Conservation (phyloP, 2,113 vertebrate species). For the Phoxinus phoxinus region DNA sequence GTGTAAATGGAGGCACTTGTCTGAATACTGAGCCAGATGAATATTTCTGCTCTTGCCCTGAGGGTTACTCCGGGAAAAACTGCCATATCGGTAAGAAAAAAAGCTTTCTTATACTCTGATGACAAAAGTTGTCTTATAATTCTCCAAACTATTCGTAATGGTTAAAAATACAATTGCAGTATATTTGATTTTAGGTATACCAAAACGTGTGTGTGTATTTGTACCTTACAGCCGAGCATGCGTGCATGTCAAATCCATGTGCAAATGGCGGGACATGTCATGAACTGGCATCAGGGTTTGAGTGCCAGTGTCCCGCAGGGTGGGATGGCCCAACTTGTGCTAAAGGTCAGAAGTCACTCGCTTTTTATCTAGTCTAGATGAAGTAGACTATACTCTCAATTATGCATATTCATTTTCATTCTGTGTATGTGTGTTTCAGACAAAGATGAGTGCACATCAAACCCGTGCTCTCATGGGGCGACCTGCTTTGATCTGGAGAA, state of each 20-base stretch:
- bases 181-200: not conserved
- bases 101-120: not conserved
- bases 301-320: slow-evolving; percentile 90
- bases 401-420: slow-evolving; percentile 30
- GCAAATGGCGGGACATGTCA: slow-evolving; percentile 92
- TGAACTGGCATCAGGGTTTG: slow-evolving; percentile 87
- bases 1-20: slow-evolving; percentile 90
- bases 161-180: not conserved
- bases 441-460: slow-evolving; percentile 89
- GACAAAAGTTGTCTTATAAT: not conserved
- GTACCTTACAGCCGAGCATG: slow-evolving; percentile 84
- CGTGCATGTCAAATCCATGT: slow-evolving; percentile 93
- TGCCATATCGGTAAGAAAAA: slow-evolving; percentile 86
- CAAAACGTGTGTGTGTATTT: not conserved
- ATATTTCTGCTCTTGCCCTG: slow-evolving; percentile 89
- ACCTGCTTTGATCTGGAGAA: slow-evolving; percentile 91
- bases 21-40: slow-evolving; percentile 92
- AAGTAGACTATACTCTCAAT: not conserved
- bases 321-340: slow-evolving; percentile 95
- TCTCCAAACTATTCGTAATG: not conserved
- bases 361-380: not conserved
- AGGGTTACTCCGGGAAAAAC: slow-evolving; percentile 92
- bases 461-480: slow-evolving; percentile 87
- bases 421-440: slow-evolving; percentile 74
- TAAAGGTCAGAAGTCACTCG: slow-evolving; percentile 79